These are phyloP conservation scores for Netelia fuscicornis DNA, from an alignment of 2,888 invertebrate genomes.

Conservation along the genomic window DNA sequence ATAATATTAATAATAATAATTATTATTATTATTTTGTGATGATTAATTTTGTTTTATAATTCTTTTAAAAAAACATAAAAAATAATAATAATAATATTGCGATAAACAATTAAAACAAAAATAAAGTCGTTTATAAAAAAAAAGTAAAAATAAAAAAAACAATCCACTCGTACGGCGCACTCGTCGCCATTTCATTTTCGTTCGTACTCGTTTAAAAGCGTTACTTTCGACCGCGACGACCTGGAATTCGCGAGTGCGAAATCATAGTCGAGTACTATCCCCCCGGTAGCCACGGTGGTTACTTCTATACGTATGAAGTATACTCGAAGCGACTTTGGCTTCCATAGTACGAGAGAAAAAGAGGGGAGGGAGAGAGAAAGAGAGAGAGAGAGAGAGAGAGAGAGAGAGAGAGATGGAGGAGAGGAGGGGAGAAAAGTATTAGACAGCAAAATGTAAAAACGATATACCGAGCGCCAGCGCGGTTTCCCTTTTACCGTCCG, in stretches of 20 bases:
- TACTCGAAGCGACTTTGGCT: too few relatives aligned
- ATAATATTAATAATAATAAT: too few relatives aligned
- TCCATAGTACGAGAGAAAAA: background rate
- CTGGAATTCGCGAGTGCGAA: constrained; percentile 45
- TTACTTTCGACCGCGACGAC: constrained; percentile 32
- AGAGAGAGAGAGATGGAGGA: background rate
- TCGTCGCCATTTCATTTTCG: constrained; percentile 19
- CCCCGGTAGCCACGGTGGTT: too few relatives aligned
- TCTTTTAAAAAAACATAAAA: too few relatives aligned
- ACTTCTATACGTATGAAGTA: too few relatives aligned
- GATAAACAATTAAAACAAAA: background rate
- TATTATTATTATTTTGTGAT: too few relatives aligned
- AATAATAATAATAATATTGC: background rate
- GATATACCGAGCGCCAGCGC: constrained; percentile 15
- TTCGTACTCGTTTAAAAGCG: background rate
- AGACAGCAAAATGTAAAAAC: constrained; percentile 3
- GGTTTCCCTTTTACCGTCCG: constrained; percentile 66
- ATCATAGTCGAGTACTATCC: constrained; percentile 17
- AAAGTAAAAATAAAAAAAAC: background rate
- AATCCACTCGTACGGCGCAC: background rate
- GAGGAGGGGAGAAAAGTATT: too few relatives aligned
- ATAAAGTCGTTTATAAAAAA: background rate
- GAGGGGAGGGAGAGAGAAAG: background rate
- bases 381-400: background rate
- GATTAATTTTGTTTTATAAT: too few relatives aligned